Evolutionary conservation across 1,140 invertebrate genomes (phyloP), one percentile per base, ranked within the genome.

Genomic region (Trichoplusia ni): DNA sequence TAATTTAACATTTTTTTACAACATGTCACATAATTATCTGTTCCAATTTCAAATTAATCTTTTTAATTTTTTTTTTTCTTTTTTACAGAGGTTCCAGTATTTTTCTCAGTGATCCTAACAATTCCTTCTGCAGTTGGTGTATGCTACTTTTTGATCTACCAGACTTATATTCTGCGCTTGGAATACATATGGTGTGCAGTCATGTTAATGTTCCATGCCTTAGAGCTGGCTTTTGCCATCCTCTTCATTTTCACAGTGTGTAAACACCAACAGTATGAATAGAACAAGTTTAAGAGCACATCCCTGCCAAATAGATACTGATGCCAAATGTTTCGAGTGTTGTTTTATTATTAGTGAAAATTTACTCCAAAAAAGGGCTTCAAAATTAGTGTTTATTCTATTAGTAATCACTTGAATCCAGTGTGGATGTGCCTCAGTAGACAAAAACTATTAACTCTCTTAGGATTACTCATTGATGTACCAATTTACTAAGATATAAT

Each of bases 141-240:
- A 8, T 89, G 96, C 23, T 98, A 97, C 84, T 94, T 97, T 72
- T 90, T 98, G 16, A 90, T 96, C 14, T 96, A 96, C 93, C 97
- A 98, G 90, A 95, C 95, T 18, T 96, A 96, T 84, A 95, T 96
- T n/a, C 92, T 98, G 31, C 90, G 95, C 66, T 90, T 97, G 66
- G 97, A 98, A 90, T 94, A 97, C 67, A 97, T 98, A 67, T 92
- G 97, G 59, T 95, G 96, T 82, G 94, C 94, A 21, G 95, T 98
- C 73, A 95, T 97, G 91, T 90, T 98, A 4, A 93, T 93, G 51
- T 93, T 98, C 64, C 94, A 97, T 80, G 91, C 93, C 16, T 85
- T 96, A 23, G 96, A 98, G 89, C 90, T 96, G 42, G 89, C 95
- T 58, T 95, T 95, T 79, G 95, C 95, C 11, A 92, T 96, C 25